These are phyloP conservation scores for Leucania comma DNA, from an alignment of 2,888 invertebrate species.

Conservation along the genomic window DNA sequence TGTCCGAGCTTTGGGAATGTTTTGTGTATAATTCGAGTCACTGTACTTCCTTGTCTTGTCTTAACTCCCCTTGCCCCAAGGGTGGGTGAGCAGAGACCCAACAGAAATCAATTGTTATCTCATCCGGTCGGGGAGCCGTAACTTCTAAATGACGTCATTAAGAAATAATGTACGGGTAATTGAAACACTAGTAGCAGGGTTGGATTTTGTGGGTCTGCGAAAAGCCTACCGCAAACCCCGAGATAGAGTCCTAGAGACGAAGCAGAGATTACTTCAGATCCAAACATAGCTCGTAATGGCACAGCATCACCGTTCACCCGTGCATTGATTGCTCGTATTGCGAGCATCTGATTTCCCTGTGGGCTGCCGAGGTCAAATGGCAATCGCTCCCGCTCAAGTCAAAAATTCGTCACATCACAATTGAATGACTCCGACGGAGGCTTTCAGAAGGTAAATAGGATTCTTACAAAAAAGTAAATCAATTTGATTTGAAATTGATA, in stretches of 20 bases:
- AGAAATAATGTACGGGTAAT: slow-evolving; percentile 38
- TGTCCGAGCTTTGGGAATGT: slow-evolving; percentile 43
- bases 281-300: slow-evolving; percentile 26
- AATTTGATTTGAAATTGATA: slow-evolving; percentile 47
- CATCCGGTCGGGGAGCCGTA: slow-evolving; percentile 13
- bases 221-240: not conserved
- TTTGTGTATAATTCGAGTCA: slow-evolving; percentile 51
- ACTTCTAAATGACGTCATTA: slow-evolving; percentile 19
- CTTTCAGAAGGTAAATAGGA: slow-evolving; percentile 29
- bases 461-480: slow-evolving; percentile 29
- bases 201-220: slow-evolving; percentile 13
- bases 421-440: slow-evolving; percentile 29
- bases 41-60: slow-evolving; percentile 45
- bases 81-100: slow-evolving; percentile 20
- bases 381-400: slow-evolving; percentile 33
- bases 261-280: slow-evolving; percentile 7
- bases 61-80: slow-evolving; percentile 4
- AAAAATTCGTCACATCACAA: slow-evolving; percentile 47
- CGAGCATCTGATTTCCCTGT: slow-evolving; percentile 58
- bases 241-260: not conserved
- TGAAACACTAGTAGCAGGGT: slow-evolving; percentile 3
- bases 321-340: slow-evolving; percentile 55
- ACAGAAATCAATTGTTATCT: slow-evolving; percentile 45
- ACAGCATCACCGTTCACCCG: slow-evolving; percentile 20
- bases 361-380: slow-evolving; percentile 54